These are phyloP conservation scores for Leptonema lineaticorne DNA, from an alignment of 1,140 invertebrate species.

Conservation along the genomic window DNA sequence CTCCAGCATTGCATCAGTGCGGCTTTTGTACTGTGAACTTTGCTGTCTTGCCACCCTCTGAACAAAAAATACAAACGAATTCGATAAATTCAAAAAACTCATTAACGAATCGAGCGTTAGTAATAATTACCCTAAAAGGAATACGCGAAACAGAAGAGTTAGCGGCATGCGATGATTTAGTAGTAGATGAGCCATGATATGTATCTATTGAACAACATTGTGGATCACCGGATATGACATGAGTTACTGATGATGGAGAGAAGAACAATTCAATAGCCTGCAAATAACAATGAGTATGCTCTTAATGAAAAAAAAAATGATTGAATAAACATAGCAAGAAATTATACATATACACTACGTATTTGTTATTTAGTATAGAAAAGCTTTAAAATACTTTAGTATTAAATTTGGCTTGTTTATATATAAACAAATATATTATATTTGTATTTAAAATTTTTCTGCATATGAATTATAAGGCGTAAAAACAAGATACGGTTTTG, in stretches of 20 bases:
- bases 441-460: no score
- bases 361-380: no score
- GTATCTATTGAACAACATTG: conserved; percentile 32
- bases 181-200: conserved; percentile 26
- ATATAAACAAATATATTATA: no score
- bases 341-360: no score
- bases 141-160: conserved; percentile 23
- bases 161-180: not conserved
- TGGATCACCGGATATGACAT: conserved; percentile 45
- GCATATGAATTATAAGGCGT: no score
- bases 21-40: conserved; percentile 45
- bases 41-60: conserved; percentile 27
- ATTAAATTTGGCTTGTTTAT: no score
- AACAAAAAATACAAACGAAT: not conserved
- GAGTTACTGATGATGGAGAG: conserved; percentile 49
- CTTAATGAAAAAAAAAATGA: no score
- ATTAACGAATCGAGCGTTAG: conserved; percentile 1
- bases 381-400: no score
- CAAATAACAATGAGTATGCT: not conserved
- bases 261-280: conserved; percentile 52
- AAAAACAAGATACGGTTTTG: no score
- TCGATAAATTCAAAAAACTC: not conserved
- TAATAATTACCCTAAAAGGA: conserved; percentile 30
- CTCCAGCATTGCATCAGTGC: conserved; percentile 71
- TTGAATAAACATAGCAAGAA: no score